A percentile compares a stretch with the other conserved stretches of the same genome.
Conservation (phyloP, 2,797 vertebrate genomes). For the Antrozous pallidus region DNA sequence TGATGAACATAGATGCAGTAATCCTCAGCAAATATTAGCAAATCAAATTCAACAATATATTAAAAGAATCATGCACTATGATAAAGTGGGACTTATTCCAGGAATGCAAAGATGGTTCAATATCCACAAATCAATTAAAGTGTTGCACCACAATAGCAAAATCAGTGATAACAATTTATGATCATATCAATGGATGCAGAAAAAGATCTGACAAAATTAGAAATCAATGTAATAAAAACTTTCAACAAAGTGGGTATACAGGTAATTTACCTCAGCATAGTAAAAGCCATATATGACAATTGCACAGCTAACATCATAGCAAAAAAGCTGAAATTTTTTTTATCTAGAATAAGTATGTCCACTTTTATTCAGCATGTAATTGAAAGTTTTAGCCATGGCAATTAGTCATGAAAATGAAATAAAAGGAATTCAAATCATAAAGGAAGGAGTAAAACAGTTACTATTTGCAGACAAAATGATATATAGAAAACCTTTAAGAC, state of each 20-base stretch:
- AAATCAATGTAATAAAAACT: not conserved
- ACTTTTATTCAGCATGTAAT: not conserved
- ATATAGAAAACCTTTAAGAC: not conserved
- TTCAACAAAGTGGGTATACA: not conserved
- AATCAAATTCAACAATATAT: not conserved
- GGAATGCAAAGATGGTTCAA: not conserved
- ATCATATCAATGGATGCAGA: not conserved
- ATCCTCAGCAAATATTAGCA: not conserved
- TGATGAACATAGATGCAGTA: not conserved
- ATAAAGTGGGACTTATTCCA: not conserved
- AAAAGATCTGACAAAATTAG: not conserved
- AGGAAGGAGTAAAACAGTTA: not conserved
- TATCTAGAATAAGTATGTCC: not conserved
- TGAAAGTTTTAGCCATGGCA: not conserved
- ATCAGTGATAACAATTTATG: not conserved
- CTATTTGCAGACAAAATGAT: not conserved
- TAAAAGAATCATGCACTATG: not conserved
- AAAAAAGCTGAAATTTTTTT: not conserved
- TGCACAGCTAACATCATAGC: not conserved
- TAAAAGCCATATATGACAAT: not conserved
- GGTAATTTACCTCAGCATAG: not conserved
- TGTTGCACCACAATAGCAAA: not conserved
- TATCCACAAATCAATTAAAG: not conserved
- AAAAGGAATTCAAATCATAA: not conserved
- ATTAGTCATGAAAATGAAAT: not conserved